These are phyloP conservation scores for Scrobipalpa costella DNA, from an alignment of 2,888 invertebrate genomes.

Conservation along the genomic window DNA sequence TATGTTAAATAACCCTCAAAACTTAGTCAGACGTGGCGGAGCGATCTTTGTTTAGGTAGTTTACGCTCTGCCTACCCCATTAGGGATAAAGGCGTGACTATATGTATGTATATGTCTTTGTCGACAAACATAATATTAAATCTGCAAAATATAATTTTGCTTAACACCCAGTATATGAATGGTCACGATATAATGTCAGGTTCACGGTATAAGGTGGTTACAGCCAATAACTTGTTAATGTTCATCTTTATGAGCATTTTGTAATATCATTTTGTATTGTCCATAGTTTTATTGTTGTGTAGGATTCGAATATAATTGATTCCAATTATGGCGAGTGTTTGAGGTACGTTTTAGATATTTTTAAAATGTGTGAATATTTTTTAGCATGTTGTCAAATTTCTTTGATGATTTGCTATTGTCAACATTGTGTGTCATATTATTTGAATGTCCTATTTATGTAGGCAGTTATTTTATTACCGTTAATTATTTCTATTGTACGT, in stretches of 20 bases:
- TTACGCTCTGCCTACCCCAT: too few relatives aligned
- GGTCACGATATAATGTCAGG: slow-evolving; percentile 14
- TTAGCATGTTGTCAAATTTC: background rate
- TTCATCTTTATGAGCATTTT: background rate
- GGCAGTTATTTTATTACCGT: too few relatives aligned
- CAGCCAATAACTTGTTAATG: slow-evolving; percentile 15
- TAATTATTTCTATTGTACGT: too few relatives aligned
- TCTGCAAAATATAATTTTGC: too few relatives aligned
- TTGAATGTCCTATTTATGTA: too few relatives aligned
- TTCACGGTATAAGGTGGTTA: slow-evolving; percentile 8
- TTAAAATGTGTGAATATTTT: background rate
- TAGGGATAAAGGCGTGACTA: too few relatives aligned
- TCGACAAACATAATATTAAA: too few relatives aligned
- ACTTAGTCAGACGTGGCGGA: too few relatives aligned
- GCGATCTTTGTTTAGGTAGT: too few relatives aligned
- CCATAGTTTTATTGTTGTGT: slow-evolving; percentile 10
- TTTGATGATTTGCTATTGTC: background rate
- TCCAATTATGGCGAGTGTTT: background rate
- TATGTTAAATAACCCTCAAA: too few relatives aligned
- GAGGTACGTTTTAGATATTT: background rate
- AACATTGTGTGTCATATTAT: too few relatives aligned
- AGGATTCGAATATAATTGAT: slow-evolving; percentile 8
- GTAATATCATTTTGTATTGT: slow-evolving; percentile 3
- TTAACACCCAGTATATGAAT: slow-evolving; percentile 1
- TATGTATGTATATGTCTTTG: too few relatives aligned